Evolutionary conservation across 2,888 invertebrate genomes (phyloP).

Genomic region (Ectropis crepuscularia): DNA sequence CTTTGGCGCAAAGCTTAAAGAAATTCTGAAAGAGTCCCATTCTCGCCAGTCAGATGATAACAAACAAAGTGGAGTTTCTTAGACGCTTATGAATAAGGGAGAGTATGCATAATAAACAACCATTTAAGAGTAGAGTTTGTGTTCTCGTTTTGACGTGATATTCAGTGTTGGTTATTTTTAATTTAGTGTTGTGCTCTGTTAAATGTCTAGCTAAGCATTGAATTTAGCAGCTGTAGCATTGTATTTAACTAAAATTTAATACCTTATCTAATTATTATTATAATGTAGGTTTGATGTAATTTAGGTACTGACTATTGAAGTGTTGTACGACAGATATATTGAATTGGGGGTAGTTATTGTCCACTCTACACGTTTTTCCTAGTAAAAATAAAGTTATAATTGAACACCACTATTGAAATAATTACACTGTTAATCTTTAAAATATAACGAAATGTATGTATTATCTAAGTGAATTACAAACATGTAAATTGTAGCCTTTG

Average conservation of each 20-base stretch:
- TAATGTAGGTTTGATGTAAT: constrained; percentile 13
- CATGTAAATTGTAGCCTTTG: constrained; percentile 41
- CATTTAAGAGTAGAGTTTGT: constrained; percentile 1
- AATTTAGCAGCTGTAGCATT: constrained; percentile 10
- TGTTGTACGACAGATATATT: constrained; percentile 26
- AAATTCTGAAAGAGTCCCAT: too few relatives aligned
- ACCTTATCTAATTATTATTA: constrained; percentile 9
- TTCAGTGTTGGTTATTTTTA: constrained; percentile 3
- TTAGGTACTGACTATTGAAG: constrained; percentile 19
- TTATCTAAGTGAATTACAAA: constrained; percentile 37
- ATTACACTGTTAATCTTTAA: constrained; percentile 42
- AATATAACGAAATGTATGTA: constrained; percentile 15
- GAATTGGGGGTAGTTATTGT: constrained; percentile 28
- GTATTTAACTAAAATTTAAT: constrained; percentile 8
- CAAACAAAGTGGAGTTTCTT: too few relatives aligned
- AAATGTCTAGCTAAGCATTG: constrained; percentile 12
- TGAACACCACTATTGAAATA: constrained; percentile 33
- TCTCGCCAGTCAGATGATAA: too few relatives aligned
- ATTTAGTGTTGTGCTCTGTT: constrained; percentile 9
- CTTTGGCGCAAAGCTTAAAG: too few relatives aligned
- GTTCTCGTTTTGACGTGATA: constrained; percentile 8
- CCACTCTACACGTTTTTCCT: constrained; percentile 40
- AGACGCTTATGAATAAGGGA: too few relatives aligned
- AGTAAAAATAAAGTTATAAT: constrained; percentile 33
- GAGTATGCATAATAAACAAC: background rate